Percentiles rank a stretch among this genome's conserved stretches.
These are phyloP conservation scores for Mayetiola destructor DNA, from an alignment of 2,888 invertebrate species.

Conservation along the genomic window DNA sequence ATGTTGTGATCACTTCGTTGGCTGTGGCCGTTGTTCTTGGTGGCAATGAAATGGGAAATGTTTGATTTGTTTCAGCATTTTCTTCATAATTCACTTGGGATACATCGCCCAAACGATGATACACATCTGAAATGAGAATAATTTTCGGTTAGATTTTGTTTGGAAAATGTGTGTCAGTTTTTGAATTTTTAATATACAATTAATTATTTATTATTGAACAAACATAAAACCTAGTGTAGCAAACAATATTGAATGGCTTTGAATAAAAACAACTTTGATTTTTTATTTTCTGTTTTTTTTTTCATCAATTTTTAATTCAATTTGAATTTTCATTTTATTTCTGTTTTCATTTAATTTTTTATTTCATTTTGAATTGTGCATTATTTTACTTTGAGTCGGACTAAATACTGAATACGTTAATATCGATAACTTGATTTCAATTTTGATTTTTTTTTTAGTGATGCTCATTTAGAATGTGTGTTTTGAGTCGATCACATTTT, in stretches of 20 bases:
- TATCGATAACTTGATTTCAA: background rate
- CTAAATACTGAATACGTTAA: background rate
- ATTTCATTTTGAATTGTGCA: background rate
- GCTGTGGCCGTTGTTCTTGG: background rate
- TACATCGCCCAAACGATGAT: background rate
- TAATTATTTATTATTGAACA: background rate
- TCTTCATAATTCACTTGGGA: no score
- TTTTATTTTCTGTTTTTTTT: background rate
- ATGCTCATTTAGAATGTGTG: constrained; percentile 18
- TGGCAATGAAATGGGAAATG: background rate
- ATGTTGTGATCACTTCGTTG: background rate
- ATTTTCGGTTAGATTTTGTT: background rate
- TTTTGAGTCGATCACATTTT: constrained; percentile 18
- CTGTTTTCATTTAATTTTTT: background rate
- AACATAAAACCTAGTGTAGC: background rate
- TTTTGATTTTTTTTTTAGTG: background rate
- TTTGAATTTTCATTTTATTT: background rate
- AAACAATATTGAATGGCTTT: background rate
- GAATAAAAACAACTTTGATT: background rate
- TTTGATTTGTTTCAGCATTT: background rate
- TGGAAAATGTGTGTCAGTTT: background rate
- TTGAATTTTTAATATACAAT: no score
- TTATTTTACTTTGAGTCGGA: background rate
- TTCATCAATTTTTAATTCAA: background rate
- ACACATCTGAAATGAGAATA: background rate